These are phyloP conservation scores for Asobara japonica DNA, from an alignment of 1,140 invertebrate genomes.

Conservation along the genomic window DNA sequence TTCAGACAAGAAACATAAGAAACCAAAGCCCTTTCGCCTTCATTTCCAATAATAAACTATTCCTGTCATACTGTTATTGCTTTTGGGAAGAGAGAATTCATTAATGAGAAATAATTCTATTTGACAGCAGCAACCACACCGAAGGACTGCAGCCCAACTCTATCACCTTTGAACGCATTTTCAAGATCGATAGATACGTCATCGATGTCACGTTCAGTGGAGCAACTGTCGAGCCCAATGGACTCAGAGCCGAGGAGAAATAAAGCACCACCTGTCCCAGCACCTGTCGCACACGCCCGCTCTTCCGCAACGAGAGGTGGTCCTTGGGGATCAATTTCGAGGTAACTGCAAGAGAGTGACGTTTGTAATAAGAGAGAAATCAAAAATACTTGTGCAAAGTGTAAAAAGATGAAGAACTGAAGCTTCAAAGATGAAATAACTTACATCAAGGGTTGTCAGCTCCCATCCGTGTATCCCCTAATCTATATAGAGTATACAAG, in stretches of 20 bases:
- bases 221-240: conserved; percentile 75
- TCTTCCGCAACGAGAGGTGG: conserved; percentile 64
- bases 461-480: too few relatives aligned
- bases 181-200: conserved; percentile 79
- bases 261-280: conserved; percentile 57
- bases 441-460: too few relatives aligned
- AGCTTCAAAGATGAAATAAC: too few relatives aligned
- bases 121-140: conserved; percentile 75
- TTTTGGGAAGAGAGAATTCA: background rate
- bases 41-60: background rate
- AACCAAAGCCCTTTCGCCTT: background rate
- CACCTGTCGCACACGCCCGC: conserved; percentile 61
- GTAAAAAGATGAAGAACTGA: too few relatives aligned
- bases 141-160: conserved; percentile 83
- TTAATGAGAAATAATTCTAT: conserved; percentile 25
- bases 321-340: conserved; percentile 68
- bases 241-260: conserved; percentile 68
- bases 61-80: background rate
- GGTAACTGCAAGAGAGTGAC: conserved; percentile 43
- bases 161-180: conserved; percentile 83
- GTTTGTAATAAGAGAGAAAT: too few relatives aligned
- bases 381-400: too few relatives aligned
- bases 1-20: background rate
- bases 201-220: conserved; percentile 81
- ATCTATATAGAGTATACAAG: too few relatives aligned